A percentile compares a stretch with the other conserved stretches of the same genome.
Evolutionary conservation across 2,888 invertebrate genomes (phyloP).

Genomic region (Alviniconcha strummeri): DNA sequence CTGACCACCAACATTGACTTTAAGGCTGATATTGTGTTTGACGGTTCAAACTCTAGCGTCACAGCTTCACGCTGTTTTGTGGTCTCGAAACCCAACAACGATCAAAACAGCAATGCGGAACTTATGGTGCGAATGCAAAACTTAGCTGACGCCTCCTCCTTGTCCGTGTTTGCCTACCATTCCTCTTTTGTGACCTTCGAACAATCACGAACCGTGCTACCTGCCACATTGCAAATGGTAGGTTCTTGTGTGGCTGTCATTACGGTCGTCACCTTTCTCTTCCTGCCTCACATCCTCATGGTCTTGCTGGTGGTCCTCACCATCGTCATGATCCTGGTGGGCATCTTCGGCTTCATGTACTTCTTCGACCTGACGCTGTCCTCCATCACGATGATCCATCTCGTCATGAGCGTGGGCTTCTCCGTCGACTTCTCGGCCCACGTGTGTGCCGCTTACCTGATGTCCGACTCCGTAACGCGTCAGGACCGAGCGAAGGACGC

Average conservation of each 20-base stretch:
- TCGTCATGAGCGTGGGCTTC: slow-evolving; percentile 67
- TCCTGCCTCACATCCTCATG: slow-evolving; percentile 63
- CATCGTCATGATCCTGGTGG: slow-evolving; percentile 57
- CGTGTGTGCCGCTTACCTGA: slow-evolving; percentile 53
- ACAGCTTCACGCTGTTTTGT: slow-evolving; percentile 79
- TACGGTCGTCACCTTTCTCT: slow-evolving; percentile 59
- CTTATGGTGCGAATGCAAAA: slow-evolving; percentile 58
- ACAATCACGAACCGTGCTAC: slow-evolving; percentile 60
- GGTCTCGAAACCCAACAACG: slow-evolving; percentile 83
- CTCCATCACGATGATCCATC: slow-evolving; percentile 66
- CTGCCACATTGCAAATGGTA: slow-evolving; percentile 60
- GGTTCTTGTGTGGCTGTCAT: slow-evolving; percentile 59
- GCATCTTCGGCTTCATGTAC: slow-evolving; percentile 63
- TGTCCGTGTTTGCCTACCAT: slow-evolving; percentile 53
- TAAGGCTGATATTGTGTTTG: slow-evolving; percentile 43
- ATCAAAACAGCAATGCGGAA: slow-evolving; percentile 76
- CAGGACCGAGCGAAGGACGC: slow-evolving; percentile 32
- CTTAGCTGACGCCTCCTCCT: slow-evolving; percentile 48
- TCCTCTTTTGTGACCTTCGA: slow-evolving; percentile 61
- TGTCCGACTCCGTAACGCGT: slow-evolving; percentile 31
- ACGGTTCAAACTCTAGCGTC: slow-evolving; percentile 76
- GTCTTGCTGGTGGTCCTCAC: slow-evolving; percentile 55
- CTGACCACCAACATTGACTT: slow-evolving; percentile 33
- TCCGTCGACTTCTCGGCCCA: slow-evolving; percentile 65
- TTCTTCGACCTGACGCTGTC: slow-evolving; percentile 59